phyloP scores from a whole-genome alignment of 1,140 invertebrate species.

The Cheumatopsyche charites region DNA sequence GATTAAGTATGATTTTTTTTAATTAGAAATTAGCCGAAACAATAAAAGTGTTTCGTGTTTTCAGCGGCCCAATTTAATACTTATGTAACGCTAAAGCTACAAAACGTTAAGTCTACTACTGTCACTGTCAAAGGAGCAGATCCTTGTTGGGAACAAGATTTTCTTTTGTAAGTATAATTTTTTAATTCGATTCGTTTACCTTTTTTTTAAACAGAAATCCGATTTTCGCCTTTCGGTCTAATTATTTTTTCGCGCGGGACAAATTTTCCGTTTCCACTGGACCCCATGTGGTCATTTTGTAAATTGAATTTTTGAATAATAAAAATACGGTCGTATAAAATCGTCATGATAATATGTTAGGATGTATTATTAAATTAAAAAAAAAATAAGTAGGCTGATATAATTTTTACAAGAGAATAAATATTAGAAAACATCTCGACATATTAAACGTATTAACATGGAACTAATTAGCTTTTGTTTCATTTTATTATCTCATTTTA shows the following conservation, averaged over 20 bases:
- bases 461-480: too few relatives aligned
- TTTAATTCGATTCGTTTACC: background rate
- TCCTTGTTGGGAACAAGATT: conserved; percentile 98
- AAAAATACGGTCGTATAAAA: background rate
- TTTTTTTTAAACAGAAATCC: too few relatives aligned
- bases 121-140: conserved; percentile 93
- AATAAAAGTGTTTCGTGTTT: conserved; percentile 50
- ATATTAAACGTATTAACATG: too few relatives aligned
- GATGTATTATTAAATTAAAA: too few relatives aligned
- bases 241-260: too few relatives aligned
- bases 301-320: background rate
- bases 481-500: too few relatives aligned
- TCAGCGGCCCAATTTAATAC: conserved; percentile 82
- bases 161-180: conserved; percentile 89
- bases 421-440: too few relatives aligned
- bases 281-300: background rate
- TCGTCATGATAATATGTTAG: background rate
- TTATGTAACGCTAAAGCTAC: conserved; percentile 95
- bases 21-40: background rate
- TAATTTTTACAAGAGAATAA: too few relatives aligned
- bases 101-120: conserved; percentile 98
- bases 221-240: too few relatives aligned
- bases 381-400: too few relatives aligned
- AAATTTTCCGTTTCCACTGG: background rate
- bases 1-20: background rate